phyloP scores from a whole-genome alignment of 2,113 vertebrate species.

The Hippocampus comes region DNA sequence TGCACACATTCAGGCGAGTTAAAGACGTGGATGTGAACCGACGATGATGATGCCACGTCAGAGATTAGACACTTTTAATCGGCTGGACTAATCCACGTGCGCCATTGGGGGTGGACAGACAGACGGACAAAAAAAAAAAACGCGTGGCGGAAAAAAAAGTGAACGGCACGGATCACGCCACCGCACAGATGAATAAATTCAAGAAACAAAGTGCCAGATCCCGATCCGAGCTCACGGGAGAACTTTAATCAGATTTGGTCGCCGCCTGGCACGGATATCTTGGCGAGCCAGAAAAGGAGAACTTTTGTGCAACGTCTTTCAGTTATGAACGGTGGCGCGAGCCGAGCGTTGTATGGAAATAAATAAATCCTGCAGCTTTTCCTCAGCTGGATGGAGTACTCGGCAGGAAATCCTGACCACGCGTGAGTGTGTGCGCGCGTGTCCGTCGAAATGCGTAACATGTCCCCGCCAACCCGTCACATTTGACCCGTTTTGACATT shows the following conservation, averaged over 20 bases:
- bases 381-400: slow-evolving; percentile 44
- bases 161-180: not conserved
- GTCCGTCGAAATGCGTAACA: slow-evolving; percentile 35
- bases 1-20: not conserved
- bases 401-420: slow-evolving; percentile 58
- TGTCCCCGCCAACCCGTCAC: not conserved
- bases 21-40: slow-evolving; percentile 19
- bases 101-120: not conserved
- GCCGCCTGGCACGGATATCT: slow-evolving; percentile 59
- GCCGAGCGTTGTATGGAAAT: slow-evolving; percentile 45
- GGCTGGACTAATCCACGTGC: slow-evolving; percentile 40
- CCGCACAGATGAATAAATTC: not conserved
- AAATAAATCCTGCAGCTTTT: slow-evolving; percentile 42
- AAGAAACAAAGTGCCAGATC: slow-evolving; percentile 28
- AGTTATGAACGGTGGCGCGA: slow-evolving; percentile 46
- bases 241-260: slow-evolving; percentile 71
- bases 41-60: slow-evolving; percentile 27
- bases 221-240: slow-evolving; percentile 54
- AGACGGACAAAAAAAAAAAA: not conserved
- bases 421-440: slow-evolving; percentile 13
- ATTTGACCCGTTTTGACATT: slow-evolving; percentile 16
- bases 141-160: not conserved
- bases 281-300: slow-evolving; percentile 35
- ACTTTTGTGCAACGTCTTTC: slow-evolving; percentile 26
- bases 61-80: slow-evolving; percentile 55